phyloP scores from a whole-genome alignment of 64 coral and sea anemone species.

The Stylophora pistillata region DNA sequence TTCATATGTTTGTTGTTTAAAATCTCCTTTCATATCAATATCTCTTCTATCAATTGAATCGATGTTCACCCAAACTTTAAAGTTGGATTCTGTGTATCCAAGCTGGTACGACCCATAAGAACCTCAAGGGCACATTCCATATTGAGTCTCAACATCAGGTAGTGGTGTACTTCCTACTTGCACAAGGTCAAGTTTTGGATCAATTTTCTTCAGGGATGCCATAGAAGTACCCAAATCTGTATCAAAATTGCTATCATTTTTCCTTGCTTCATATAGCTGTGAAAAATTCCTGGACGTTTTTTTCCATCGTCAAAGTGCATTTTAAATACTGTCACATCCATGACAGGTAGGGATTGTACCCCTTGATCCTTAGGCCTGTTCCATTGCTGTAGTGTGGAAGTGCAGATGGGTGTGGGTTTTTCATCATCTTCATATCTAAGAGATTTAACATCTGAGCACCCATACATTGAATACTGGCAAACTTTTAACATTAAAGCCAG shows the following conservation, averaged over 20 bases:
- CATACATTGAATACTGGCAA: slow-evolving; percentile 64
- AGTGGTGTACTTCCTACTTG: slow-evolving; percentile 26
- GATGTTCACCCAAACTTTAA: slow-evolving; percentile 21
- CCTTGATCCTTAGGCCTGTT: slow-evolving; percentile 60
- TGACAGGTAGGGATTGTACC: slow-evolving; percentile 49
- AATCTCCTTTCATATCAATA: slow-evolving; percentile 4
- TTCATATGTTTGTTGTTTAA: too few relatives aligned
- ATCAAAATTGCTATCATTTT: slow-evolving; percentile 45
- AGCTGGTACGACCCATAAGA: slow-evolving; percentile 84
- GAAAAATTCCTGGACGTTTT: too few relatives aligned
- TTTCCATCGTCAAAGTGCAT: slow-evolving; percentile 27
- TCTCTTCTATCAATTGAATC: neutral
- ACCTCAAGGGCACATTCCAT: slow-evolving; percentile 60
- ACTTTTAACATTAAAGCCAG: too few relatives aligned
- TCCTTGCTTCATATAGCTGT: slow-evolving; percentile 43
- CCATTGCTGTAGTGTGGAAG: slow-evolving; percentile 69
- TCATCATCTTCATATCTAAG: slow-evolving; percentile 74
- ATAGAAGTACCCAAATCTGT: slow-evolving; percentile 47
- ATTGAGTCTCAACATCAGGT: slow-evolving; percentile 45
- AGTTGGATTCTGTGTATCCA: slow-evolving; percentile 48
- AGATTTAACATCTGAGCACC: slow-evolving; percentile 58
- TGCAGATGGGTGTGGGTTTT: slow-evolving; percentile 46
- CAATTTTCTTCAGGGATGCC: slow-evolving; percentile 38
- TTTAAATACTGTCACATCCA: slow-evolving; percentile 62
- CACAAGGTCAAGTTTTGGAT: slow-evolving; percentile 44